phyloP scores from a whole-genome alignment of 2,888 invertebrate genomes.

The Metallyticus violacea region DNA sequence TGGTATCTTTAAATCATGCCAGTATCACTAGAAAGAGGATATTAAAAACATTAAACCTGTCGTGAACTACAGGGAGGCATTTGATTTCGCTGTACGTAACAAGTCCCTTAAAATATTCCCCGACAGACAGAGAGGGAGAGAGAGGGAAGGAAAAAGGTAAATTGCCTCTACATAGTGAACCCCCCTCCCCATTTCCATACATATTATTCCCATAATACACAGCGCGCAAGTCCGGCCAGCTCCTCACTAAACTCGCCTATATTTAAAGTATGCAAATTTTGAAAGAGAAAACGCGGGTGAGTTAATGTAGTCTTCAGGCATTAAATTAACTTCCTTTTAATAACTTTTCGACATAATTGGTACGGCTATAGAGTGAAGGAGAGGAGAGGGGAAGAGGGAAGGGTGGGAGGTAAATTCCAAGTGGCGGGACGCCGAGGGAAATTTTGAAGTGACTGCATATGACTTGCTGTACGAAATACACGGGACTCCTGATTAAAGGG shows the following conservation, averaged over 20 bases:
- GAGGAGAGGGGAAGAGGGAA: too few species aligned
- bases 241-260: conserved; percentile 10
- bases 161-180: conserved; percentile 2
- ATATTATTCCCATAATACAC: conserved; percentile 31
- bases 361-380: neutral
- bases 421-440: neutral
- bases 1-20: neutral
- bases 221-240: neutral
- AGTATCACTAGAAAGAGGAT: neutral
- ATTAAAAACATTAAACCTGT: conserved; percentile 11
- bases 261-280: conserved; percentile 32
- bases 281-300: conserved; percentile 17
- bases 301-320: conserved; percentile 22
- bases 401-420: too few species aligned
- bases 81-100: neutral
- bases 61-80: neutral
- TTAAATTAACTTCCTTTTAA: conserved; percentile 32
- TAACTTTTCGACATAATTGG: conserved; percentile 25
- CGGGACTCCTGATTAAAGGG: neutral
- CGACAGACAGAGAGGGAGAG: neutral
- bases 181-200: conserved; percentile 28
- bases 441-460: neutral
- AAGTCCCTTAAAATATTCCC: conserved; percentile 12
- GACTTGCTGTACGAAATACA: neutral
- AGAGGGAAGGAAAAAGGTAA: neutral